phyloP scores from a whole-genome alignment of 2,113 vertebrate species.

The Phoenicopterus ruber region DNA sequence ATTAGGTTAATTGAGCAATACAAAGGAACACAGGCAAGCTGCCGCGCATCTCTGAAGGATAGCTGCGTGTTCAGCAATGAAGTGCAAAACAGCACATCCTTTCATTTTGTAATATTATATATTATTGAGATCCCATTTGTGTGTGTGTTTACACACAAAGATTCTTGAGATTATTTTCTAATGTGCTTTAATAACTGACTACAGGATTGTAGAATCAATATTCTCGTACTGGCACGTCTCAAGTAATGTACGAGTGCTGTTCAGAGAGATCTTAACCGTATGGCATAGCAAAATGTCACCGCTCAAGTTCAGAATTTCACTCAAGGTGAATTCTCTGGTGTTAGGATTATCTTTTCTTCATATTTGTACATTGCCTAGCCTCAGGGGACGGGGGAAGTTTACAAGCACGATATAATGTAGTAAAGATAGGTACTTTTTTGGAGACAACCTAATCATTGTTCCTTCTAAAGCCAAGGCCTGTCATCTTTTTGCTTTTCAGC shows the following conservation, averaged over 20 bases:
- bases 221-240: background rate
- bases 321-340: background rate
- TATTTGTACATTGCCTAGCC: background rate
- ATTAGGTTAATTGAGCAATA: background rate
- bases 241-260: rapidly evolving
- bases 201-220: background rate
- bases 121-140: background rate
- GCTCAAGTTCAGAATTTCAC: background rate
- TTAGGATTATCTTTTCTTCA: background rate
- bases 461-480: background rate
- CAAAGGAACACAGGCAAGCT: background rate
- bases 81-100: background rate
- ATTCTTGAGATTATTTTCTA: background rate
- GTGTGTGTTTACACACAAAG: background rate
- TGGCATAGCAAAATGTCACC: background rate
- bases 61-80: background rate
- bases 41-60: background rate
- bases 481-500: background rate
- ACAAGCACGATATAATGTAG: background rate
- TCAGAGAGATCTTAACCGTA: background rate
- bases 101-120: background rate
- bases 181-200: background rate
- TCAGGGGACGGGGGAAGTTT: background rate
- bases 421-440: background rate
- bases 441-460: background rate